Evolutionary conservation across 1,140 invertebrate genomes (phyloP).

Genomic region (Drosophila murphyi): DNA sequence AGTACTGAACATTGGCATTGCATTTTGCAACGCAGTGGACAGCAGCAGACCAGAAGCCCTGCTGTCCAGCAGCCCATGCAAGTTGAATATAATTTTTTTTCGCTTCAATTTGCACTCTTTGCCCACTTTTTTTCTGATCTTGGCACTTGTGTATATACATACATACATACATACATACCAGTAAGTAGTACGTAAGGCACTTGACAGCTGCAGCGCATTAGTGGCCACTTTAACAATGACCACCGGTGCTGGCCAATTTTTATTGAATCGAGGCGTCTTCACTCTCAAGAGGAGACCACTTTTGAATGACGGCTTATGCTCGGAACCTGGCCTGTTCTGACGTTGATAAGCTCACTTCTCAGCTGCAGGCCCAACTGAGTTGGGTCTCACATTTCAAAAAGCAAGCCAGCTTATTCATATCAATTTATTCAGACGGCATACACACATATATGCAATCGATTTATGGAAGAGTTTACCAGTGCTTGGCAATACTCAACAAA

Average conservation of each 20-base stretch:
- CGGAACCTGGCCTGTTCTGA: conserved; percentile 4
- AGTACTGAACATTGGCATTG: conserved; percentile 65
- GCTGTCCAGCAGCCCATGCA: conserved; percentile 13
- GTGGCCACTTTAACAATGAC: conserved; percentile 69
- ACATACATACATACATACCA: background rate
- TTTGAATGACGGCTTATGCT: conserved; percentile 20
- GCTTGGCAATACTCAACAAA: background rate
- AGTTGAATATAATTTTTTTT: conserved; percentile 46
- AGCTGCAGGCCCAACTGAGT: background rate
- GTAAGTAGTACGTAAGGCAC: conserved; percentile 40
- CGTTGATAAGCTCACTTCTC: conserved; percentile 12
- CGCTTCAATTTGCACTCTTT: conserved; percentile 19
- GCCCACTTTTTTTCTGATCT: conserved; percentile 20
- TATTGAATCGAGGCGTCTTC: conserved; percentile 59
- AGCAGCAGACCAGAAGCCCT: background rate
- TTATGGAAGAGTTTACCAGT: background rate
- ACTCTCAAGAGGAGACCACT: conserved; percentile 1
- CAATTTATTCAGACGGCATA: background rate
- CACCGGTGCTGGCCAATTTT: conserved; percentile 65
- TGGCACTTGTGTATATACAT: conserved; percentile 53
- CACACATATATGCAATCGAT: background rate
- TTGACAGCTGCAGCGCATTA: conserved; percentile 69
- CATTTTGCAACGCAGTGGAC: conserved; percentile 32
- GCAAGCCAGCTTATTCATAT: background rate
- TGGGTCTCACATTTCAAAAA: background rate